Conservation (phyloP, 2,113 vertebrate genomes). For the Leiothrix lutea region DNA sequence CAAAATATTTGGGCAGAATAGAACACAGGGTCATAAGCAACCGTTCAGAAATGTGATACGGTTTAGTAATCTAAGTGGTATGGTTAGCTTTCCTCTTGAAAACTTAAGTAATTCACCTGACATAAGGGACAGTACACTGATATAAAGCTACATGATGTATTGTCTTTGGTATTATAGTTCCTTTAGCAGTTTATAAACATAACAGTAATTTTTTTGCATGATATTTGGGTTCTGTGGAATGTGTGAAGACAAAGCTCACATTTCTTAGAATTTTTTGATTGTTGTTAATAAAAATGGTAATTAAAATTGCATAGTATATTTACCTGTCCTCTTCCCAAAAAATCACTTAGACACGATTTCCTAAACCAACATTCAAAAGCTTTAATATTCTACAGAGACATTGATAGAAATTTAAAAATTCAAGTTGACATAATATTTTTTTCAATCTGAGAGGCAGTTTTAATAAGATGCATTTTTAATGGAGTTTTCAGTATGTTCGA, state of each 20-base stretch:
- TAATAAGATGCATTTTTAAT: not conserved
- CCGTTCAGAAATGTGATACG: not conserved
- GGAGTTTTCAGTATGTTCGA: not conserved
- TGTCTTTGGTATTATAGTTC: not conserved
- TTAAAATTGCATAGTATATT: not conserved
- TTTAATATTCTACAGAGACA: not conserved
- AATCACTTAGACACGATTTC: not conserved
- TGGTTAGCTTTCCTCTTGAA: not conserved
- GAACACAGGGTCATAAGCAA: not conserved
- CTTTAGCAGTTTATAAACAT: not conserved
- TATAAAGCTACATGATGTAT: not conserved
- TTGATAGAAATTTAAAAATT: not conserved
- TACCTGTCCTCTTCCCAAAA: not conserved
- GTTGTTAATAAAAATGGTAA: not conserved
- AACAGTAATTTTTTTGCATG: not conserved
- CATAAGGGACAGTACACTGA: not conserved
- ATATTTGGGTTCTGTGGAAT: not conserved
- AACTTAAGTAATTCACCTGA: not conserved
- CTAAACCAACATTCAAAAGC: not conserved
- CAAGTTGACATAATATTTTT: not conserved
- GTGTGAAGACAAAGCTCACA: not conserved
- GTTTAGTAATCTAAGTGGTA: not conserved
- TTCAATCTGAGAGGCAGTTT: not conserved
- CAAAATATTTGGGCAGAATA: not conserved
- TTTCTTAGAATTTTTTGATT: not conserved